A percentile compares a stretch with the other conserved stretches of the same genome.
phyloP scores from a whole-genome alignment of 2,888 invertebrate species.

The Punctoribates punctum region DNA sequence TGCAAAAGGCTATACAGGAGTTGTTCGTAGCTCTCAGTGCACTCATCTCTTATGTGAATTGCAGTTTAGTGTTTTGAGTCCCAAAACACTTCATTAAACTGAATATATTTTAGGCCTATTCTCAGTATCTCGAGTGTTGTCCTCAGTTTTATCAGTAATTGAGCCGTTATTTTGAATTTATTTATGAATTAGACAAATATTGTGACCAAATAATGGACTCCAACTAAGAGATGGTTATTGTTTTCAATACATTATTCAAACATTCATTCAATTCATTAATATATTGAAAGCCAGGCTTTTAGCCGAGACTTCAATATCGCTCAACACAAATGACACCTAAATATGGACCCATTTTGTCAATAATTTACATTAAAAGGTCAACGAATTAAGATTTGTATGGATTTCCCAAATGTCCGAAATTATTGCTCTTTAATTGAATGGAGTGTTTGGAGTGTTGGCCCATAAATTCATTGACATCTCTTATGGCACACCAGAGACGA shows the following conservation, averaged over 20 bases:
- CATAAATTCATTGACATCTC: too few relatives aligned
- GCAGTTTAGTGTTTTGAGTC: conserved; percentile 20
- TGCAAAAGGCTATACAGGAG: neutral
- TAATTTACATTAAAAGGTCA: neutral
- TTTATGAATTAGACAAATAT: neutral
- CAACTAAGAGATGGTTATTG: neutral
- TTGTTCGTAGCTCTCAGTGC: neutral
- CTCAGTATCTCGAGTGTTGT: neutral
- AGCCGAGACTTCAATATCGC: neutral
- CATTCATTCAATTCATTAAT: neutral
- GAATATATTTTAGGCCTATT: neutral
- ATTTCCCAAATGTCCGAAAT: neutral
- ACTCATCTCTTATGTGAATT: conserved; percentile 12
- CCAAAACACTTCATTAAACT: conserved; percentile 24
- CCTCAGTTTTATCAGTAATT: too few relatives aligned
- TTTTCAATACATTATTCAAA: too few relatives aligned
- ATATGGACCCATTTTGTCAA: too few relatives aligned
- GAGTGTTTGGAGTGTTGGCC: neutral
- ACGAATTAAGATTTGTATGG: neutral
- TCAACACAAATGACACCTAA: too few relatives aligned
- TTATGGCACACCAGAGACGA: neutral
- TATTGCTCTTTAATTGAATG: neutral
- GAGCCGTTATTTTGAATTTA: neutral
- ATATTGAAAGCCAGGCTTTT: neutral
- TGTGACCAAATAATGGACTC: neutral